phyloP scores from a whole-genome alignment of 2,797 vertebrate species.

The Parotocinclus haroldoi region DNA sequence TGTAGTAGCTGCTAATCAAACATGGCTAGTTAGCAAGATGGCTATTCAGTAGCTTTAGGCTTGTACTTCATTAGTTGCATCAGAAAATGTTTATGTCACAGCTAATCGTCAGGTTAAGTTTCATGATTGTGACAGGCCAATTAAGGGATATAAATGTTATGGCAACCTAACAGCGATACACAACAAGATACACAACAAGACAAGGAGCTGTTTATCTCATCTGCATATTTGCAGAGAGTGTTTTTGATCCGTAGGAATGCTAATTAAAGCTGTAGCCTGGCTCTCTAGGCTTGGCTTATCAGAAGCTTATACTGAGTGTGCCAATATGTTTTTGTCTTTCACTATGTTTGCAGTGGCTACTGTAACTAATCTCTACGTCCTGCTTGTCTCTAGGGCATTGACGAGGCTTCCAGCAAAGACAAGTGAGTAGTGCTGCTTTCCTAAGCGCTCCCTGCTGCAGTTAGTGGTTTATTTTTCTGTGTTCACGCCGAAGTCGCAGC shows the following conservation, averaged over 20 bases:
- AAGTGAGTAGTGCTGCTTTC: constrained; percentile 80
- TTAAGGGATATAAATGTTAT: too few species aligned
- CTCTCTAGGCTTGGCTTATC: constrained; percentile 65
- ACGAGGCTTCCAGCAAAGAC: constrained; percentile 93
- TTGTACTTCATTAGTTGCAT: too few species aligned
- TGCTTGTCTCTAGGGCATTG: constrained; percentile 82
- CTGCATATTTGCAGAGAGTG: background rate
- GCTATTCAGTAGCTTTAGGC: too few species aligned
- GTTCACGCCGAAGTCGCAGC: constrained; percentile 20
- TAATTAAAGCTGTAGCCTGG: constrained; percentile 72
- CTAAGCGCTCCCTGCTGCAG: constrained; percentile 30
- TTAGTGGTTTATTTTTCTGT: constrained; percentile 30
- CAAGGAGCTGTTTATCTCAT: too few species aligned
- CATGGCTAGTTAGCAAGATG: too few species aligned
- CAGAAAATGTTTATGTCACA: too few species aligned
- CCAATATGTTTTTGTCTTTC: constrained; percentile 56
- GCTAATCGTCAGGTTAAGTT: too few species aligned
- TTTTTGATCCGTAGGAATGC: constrained; percentile 40
- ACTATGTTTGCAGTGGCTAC: constrained; percentile 35
- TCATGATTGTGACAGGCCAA: too few species aligned
- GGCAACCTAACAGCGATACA: too few species aligned
- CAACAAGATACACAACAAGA: too few species aligned
- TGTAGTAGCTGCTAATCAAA: too few species aligned
- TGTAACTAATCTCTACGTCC: constrained; percentile 54
- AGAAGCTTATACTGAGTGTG: constrained; percentile 55